phyloP scores from a whole-genome alignment of 1,140 invertebrate species.

The Drosophila lacteicornis region DNA sequence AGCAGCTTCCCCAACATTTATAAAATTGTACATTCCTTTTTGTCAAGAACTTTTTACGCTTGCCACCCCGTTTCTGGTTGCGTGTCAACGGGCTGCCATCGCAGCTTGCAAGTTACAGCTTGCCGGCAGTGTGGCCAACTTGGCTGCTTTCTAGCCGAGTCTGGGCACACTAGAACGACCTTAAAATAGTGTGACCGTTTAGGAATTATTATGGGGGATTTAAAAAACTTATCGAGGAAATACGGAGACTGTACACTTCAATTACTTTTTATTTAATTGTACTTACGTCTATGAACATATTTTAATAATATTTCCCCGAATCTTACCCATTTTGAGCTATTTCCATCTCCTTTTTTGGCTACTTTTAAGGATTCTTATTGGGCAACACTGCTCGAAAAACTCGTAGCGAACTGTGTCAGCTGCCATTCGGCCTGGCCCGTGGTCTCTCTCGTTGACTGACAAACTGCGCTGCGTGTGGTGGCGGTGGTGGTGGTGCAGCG shows the following conservation, averaged over 20 bases:
- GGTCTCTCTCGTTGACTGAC: conserved; percentile 36
- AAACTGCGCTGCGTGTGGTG: conserved; percentile 59
- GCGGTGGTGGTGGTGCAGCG: conserved; percentile 18
- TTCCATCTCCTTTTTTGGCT: background rate
- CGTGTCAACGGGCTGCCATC: conserved; percentile 47
- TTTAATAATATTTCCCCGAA: background rate
- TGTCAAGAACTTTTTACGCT: conserved; percentile 51
- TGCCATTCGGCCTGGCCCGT: conserved; percentile 33
- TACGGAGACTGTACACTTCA: too few relatives aligned
- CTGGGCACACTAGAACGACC: background rate
- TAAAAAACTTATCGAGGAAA: too few relatives aligned
- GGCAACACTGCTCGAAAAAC: conserved; percentile 29
- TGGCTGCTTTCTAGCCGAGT: conserved; percentile 7
- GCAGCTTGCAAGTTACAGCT: conserved; percentile 3
- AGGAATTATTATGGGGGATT: too few relatives aligned
- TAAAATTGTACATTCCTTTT: conserved; percentile 51
- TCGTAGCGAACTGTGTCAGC: conserved; percentile 61
- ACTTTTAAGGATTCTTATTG: background rate
- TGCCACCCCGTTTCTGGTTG: conserved; percentile 46
- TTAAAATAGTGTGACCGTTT: too few relatives aligned
- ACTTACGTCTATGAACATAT: too few relatives aligned
- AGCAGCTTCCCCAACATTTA: conserved; percentile 42
- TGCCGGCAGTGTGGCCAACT: background rate
- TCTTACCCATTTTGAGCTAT: background rate
- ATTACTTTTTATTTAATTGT: background rate